Evolutionary conservation across 2,888 invertebrate species (phyloP).

Genomic region (Beris morrisii): DNA sequence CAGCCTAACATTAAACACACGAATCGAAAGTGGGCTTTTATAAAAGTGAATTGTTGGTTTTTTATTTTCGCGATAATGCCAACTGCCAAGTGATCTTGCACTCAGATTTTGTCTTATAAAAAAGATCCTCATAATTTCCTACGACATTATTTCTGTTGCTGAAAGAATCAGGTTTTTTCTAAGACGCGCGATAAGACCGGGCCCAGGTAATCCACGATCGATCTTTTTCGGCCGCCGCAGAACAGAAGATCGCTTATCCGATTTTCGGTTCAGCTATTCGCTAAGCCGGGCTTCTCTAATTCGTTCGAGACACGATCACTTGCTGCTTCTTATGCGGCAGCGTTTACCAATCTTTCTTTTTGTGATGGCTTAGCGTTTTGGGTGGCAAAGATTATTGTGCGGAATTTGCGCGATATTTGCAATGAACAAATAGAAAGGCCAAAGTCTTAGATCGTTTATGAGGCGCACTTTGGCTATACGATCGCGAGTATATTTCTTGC

Average conservation of each 20-base stretch:
- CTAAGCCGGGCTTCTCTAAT: constrained; percentile 33
- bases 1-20: constrained; percentile 18
- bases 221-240: constrained; percentile 5
- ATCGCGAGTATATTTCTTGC: too few species aligned
- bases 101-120: too few species aligned
- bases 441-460: constrained; percentile 4
- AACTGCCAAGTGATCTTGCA: too few species aligned
- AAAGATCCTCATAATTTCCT: constrained; percentile 19
- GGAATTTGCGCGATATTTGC: constrained; percentile 38
- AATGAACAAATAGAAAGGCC: constrained; percentile 39
- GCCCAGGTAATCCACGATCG: neutral
- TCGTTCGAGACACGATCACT: constrained; percentile 37
- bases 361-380: constrained; percentile 20
- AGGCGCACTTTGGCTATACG: too few species aligned
- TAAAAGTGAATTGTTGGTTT: neutral
- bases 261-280: constrained; percentile 26
- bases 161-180: constrained; percentile 11
- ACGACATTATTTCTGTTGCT: constrained; percentile 25
- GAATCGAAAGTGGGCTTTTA: constrained; percentile 29
- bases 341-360: constrained; percentile 23
- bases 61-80: neutral
- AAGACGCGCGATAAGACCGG: neutral
- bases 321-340: constrained; percentile 6
- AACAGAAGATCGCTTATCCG: constrained; percentile 34
- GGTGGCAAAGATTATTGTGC: constrained; percentile 36